Conservation (phyloP, 2,113 vertebrate species). For the Plecotus auritus region DNA sequence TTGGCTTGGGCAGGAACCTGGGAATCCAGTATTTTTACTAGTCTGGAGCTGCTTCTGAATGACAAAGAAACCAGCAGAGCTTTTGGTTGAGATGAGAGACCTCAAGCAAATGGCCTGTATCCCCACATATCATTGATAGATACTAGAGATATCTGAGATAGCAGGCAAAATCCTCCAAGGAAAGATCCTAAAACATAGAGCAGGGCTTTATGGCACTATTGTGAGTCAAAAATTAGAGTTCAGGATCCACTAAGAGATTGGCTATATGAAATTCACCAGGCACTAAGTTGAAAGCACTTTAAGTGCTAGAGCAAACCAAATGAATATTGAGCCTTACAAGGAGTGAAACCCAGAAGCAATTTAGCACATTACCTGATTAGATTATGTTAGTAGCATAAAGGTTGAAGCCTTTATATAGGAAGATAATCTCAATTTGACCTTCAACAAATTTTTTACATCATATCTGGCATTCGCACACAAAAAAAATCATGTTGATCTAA, state of each 20-base stretch:
- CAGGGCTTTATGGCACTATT: not conserved
- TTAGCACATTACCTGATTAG: not conserved
- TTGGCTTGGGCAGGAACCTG: not conserved
- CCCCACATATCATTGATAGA: not conserved
- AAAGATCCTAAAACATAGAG: not conserved
- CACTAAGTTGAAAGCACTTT: not conserved
- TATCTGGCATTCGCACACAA: not conserved
- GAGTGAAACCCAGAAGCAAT: not conserved
- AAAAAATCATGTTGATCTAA: not conserved
- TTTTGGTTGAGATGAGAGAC: not conserved
- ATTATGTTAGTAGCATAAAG: not conserved
- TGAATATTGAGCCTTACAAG: not conserved
- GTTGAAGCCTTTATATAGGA: not conserved
- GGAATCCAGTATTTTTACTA: not conserved
- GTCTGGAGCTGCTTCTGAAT: not conserved
- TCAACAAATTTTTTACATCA: not conserved
- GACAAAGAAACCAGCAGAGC: not conserved
- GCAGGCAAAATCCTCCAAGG: not conserved
- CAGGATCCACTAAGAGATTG: not conserved
- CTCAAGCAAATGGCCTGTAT: not conserved
- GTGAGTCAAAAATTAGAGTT: not conserved
- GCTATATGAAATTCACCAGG: not conserved
- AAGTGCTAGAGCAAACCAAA: not conserved
- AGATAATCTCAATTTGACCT: not conserved
- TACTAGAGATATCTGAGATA: not conserved